Percentiles rank a stretch among this genome's conserved stretches.
These are phyloP conservation scores for Mus minutoides DNA, from an alignment of 2,797 vertebrate genomes.

Conservation along the genomic window DNA sequence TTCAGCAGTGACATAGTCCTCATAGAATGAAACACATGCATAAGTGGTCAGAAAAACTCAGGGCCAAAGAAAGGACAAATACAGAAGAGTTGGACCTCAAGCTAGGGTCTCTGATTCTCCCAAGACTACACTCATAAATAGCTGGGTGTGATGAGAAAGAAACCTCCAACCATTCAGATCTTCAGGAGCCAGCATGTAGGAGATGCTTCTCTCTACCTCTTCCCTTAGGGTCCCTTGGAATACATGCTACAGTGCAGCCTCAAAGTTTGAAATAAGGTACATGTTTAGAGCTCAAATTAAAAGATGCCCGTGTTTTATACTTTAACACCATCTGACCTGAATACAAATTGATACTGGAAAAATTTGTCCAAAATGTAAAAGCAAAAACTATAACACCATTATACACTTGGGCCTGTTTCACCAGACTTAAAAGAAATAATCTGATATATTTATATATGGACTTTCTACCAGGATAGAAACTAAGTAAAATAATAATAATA, in stretches of 20 bases:
- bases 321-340: not conserved
- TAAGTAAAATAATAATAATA: not conserved
- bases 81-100: not conserved
- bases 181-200: no score
- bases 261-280: not conserved
- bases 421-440: not conserved
- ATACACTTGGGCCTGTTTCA: not conserved
- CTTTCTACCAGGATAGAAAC: not conserved
- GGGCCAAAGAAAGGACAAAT: not conserved
- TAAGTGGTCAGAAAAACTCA: not conserved
- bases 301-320: not conserved
- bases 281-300: not conserved
- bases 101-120: not conserved
- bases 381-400: not conserved
- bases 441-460: not conserved
- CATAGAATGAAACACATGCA: not conserved
- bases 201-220: not conserved
- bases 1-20: not conserved
- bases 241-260: not conserved
- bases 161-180: not conserved
- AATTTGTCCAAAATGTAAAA: not conserved
- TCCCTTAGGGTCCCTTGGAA: not conserved
- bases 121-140: not conserved
- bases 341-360: not conserved
- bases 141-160: not conserved